Evolutionary conservation across 2,113 vertebrate genomes (phyloP).

Genomic region (Potamarius usumacintae): DNA sequence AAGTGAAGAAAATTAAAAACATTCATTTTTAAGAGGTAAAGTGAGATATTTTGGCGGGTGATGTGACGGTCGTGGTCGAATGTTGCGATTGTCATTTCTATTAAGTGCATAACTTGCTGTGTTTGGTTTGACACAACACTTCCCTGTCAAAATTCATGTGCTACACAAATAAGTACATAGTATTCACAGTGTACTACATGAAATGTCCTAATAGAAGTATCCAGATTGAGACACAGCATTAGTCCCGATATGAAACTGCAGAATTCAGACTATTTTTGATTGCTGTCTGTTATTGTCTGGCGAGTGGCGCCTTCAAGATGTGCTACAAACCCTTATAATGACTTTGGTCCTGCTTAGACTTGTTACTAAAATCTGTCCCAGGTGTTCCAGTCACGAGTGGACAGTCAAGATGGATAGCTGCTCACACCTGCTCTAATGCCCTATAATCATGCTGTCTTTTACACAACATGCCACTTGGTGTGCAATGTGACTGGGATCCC

Average conservation of each 20-base stretch:
- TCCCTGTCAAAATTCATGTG: no score
- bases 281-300: background rate
- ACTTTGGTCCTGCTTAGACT: background rate
- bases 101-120: no score
- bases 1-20: no score
- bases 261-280: background rate
- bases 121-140: no score
- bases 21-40: no score
- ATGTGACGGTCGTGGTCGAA: no score
- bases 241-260: background rate
- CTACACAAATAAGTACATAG: no score
- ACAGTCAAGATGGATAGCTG: background rate
- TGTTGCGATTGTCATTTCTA: no score
- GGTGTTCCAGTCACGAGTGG: background rate
- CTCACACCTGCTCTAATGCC: background rate
- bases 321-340: background rate
- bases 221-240: no score
- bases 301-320: background rate
- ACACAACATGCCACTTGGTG: background rate
- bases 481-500: background rate
- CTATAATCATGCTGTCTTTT: background rate
- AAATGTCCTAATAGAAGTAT: no score
- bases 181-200: no score
- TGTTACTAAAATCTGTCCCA: slow-evolving; percentile 3
- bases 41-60: no score